Conservation (phyloP, 2,888 invertebrate species). For the Drosophila yooni region DNA sequence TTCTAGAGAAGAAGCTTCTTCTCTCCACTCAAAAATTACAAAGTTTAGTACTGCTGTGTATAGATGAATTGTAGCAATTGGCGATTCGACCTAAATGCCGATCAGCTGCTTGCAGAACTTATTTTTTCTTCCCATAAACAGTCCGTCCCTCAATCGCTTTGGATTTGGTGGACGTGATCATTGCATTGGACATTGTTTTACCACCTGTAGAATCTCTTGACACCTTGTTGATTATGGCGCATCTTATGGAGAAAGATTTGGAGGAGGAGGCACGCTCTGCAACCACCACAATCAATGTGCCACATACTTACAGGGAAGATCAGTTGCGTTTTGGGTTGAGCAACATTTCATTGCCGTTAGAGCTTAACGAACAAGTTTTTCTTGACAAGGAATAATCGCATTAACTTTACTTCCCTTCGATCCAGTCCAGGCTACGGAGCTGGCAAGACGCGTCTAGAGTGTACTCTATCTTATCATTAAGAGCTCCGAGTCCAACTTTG, state of each 20-base stretch:
- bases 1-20: not conserved
- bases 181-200: conserved; percentile 66
- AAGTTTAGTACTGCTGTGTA: not conserved
- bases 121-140: not conserved
- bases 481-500: conserved; percentile 86
- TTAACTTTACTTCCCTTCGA: conserved; percentile 44
- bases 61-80: too few species aligned
- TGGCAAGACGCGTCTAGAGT: conserved; percentile 84
- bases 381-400: conserved; percentile 72
- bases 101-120: not conserved
- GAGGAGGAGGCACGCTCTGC: conserved; percentile 81
- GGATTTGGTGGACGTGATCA: conserved; percentile 74
- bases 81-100: not conserved
- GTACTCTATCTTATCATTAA: conserved; percentile 89
- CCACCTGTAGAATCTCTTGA: conserved; percentile 1
- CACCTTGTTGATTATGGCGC: not conserved
- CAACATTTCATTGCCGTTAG: conserved; percentile 86
- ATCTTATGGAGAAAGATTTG: conserved; percentile 84
- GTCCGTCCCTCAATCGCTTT: conserved; percentile 88
- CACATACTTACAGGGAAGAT: conserved; percentile 87
- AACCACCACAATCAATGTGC: conserved; percentile 82
- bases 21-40: not conserved
- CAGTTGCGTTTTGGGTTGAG: conserved; percentile 87
- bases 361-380: conserved; percentile 87
- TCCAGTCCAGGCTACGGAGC: conserved; percentile 85